These are phyloP conservation scores for Heterochromis multidens DNA, from an alignment of 2,113 vertebrate genomes.

Conservation along the genomic window DNA sequence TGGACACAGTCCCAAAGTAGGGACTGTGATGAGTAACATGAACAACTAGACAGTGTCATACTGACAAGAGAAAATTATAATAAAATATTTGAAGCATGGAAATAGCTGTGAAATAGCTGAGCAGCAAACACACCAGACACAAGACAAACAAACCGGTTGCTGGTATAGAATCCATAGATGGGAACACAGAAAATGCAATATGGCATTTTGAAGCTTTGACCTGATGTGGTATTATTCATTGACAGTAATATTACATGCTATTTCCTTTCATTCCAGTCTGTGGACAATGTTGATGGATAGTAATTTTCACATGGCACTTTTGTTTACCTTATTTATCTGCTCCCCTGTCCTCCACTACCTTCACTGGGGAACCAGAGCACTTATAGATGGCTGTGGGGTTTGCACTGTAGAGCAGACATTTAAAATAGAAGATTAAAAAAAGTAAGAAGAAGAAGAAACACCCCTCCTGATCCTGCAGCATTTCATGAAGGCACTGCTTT, in stretches of 20 bases:
- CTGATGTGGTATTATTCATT: slow-evolving; percentile 67
- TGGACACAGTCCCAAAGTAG: slow-evolving; percentile 72
- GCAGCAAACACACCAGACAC: slow-evolving; percentile 36
- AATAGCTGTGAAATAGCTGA: slow-evolving; percentile 9
- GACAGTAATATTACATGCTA: slow-evolving; percentile 62
- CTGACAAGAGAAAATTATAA: slow-evolving; percentile 38
- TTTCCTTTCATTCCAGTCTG: slow-evolving; percentile 60
- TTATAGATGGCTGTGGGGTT: slow-evolving; percentile 56
- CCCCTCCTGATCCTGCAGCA: slow-evolving; percentile 64
- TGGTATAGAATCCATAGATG: slow-evolving; percentile 45
- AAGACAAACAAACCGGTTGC: slow-evolving; percentile 51
- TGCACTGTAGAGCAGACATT: slow-evolving; percentile 39
- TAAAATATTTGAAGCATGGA: slow-evolving; percentile 26
- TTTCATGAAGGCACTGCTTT: slow-evolving; percentile 68
- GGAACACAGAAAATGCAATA: slow-evolving; percentile 53
- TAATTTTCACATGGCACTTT: slow-evolving; percentile 67
- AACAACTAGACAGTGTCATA: slow-evolving; percentile 41
- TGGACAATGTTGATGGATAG: slow-evolving; percentile 66
- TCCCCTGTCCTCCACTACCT: slow-evolving; percentile 39
- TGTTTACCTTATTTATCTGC: slow-evolving; percentile 68
- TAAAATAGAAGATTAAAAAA: slow-evolving; percentile 11
- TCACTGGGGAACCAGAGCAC: slow-evolving; percentile 43
- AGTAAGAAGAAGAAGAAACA: neutral
- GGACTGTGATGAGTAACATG: slow-evolving; percentile 59
- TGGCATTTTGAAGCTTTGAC: slow-evolving; percentile 59